Conservation (phyloP, 2,113 vertebrate species). For the Athene cunicularia region DNA sequence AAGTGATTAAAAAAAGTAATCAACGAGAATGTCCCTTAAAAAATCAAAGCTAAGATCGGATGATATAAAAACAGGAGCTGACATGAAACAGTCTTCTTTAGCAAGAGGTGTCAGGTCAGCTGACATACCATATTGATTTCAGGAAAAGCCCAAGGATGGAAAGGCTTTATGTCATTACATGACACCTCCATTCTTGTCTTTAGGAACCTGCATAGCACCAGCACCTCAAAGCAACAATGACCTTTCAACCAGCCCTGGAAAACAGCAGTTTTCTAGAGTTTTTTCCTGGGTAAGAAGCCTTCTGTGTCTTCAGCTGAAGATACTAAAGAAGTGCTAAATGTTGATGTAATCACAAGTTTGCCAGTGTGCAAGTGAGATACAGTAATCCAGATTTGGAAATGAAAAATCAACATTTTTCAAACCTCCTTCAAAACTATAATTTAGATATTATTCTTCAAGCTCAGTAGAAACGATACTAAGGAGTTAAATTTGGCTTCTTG, state of each 20-base stretch:
- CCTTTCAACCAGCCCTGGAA: background rate
- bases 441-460: background rate
- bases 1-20: background rate
- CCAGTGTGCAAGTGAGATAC: background rate
- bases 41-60: background rate
- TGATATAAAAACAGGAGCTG: background rate
- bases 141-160: background rate
- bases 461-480: background rate
- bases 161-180: background rate
- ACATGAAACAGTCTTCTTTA: background rate
- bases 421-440: background rate
- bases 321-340: background rate
- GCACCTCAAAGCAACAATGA: background rate
- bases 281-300: background rate
- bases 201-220: background rate
- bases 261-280: background rate
- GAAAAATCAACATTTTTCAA: background rate
- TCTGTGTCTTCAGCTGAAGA: background rate
- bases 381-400: background rate
- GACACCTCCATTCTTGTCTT: background rate
- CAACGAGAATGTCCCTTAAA: background rate
- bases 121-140: background rate
- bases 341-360: background rate
- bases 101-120: background rate
- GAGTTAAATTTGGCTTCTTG: background rate